These are phyloP conservation scores for Phyllotreta striolata DNA, from an alignment of 2,888 invertebrate genomes.

Conservation along the genomic window DNA sequence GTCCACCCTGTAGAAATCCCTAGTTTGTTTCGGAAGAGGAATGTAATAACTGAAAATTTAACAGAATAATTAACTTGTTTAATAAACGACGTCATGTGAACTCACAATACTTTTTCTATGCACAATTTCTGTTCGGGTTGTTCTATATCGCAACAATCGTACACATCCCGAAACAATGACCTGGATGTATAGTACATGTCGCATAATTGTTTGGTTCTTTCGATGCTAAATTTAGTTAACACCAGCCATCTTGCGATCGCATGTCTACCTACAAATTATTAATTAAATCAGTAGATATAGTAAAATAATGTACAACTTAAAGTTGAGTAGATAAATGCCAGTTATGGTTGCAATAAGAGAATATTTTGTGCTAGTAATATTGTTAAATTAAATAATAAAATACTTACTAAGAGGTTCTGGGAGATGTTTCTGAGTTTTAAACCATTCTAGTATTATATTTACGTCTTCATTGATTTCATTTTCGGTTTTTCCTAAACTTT, in stretches of 20 bases:
- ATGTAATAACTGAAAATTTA: background rate
- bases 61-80: background rate
- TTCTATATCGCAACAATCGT: constrained; percentile 10
- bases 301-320: background rate
- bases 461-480: constrained; percentile 8
- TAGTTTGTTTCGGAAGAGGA: constrained; percentile 1
- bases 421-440: constrained; percentile 12
- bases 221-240: constrained; percentile 30
- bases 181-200: constrained; percentile 31
- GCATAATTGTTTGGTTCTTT: constrained; percentile 23
- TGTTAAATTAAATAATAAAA: background rate
- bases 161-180: constrained; percentile 2
- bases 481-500: background rate
- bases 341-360: too few relatives aligned
- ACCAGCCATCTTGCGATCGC: constrained; percentile 11
- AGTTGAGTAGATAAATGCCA: too few relatives aligned
- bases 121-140: background rate
- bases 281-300: background rate
- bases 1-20: constrained; percentile 14
- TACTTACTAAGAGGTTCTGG: constrained; percentile 13
- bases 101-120: constrained; percentile 9
- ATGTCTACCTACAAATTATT: constrained; percentile 23
- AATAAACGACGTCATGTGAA: background rate
- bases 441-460: constrained; percentile 11
- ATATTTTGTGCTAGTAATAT: too few relatives aligned